Evolutionary conservation across 2,113 vertebrate species (phyloP), one percentile per base, ranked within the genome.

Genomic region (Lynx canadensis): DNA sequence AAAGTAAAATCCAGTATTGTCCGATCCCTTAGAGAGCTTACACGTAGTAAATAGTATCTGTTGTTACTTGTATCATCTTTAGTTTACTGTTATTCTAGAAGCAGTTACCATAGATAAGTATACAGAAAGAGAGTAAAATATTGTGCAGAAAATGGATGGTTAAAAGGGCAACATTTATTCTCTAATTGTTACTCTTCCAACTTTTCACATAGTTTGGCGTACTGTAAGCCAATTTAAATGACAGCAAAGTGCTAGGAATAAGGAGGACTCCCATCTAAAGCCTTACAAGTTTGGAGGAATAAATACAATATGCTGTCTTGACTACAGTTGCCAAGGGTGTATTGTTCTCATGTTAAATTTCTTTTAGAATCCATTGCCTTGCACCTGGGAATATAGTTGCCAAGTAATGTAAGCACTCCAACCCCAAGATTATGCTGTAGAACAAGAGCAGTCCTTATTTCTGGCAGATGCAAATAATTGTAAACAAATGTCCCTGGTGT

Each of bases 271-370:
- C 57, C 80, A 50, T 65, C 16, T 65, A 63, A 88, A 79, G 79
- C 50, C 74, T 71, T 84, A 63, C 29, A 88, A 33, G 25, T 95
- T 90, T 91, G 11, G 60, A 86, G 57, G 25, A 86, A 68, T 84
- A 82, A 96, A 93, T 33, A 89, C 8, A 84, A 25, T 81, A 4
- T n/a, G 6, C 92, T 94, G 18, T 83, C 79, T 91, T 95, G 74
- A 89, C 93, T 95, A 84, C 94, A 45, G 48, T 95, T 97, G 84
- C 92, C 69, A 93, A 92, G 89, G 16, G 10, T 96, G 38, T 60
- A 79, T 91, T 98, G 55, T 93, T 96, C 66, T 96, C 52, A 21
- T 38, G 66, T 94, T 93, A 96, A 87, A 69, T 91, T 96, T 97
- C 93, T 89, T 90, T 95, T n/a, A 92, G 52, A 94, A 97, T 86